Evolutionary conservation across 2,797 vertebrate genomes (phyloP), one percentile per base, ranked within the genome.

Genomic region (Trachurus trachurus): DNA sequence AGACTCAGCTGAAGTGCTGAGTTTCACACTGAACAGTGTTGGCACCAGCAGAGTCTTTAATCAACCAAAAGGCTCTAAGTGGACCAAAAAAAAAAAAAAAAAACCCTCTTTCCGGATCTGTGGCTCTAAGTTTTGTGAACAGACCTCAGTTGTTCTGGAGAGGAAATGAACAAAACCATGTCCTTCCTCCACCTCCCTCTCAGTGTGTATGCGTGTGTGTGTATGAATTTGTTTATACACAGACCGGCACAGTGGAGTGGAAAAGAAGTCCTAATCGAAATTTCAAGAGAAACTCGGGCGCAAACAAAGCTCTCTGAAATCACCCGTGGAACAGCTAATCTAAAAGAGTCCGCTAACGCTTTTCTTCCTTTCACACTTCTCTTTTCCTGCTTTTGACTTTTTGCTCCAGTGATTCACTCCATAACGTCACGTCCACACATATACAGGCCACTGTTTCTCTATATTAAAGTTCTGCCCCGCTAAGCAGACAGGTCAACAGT

Each of bases 241-340:
- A 74, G 71, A 60, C 40, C 53, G 45, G 39, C 44, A 71, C 54
- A 17, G 39, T n/a, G 60, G 39, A 60, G 82, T 34, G 60, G 57
- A 82, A 84, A 84, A 82, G 29, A 80, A 69, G 71, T 61, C 54
- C 85, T 91, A 59, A 91, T 90, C 72, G 45, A 79, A 84, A 92
- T 92, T 89, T 76, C 82, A 74, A 66, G 77, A 72, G 71, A 61
- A 78, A 76, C 66, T 86, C 49, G 72, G 73, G 76, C 53, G 67
- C 45, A 84, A 89, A 87, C 85, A 87, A 83, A 90, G 64, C 58
- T 60, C 34, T 74, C 71, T 71, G 66, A 85, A 89, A 76, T 88
- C 86, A 72, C 64, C 42, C 60, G 84, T 6, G 83, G 78, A 91
- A 71, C 67, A 69, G 58, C 84, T 90, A 80, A 92, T 88, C 83